Percentiles rank a stretch among this genome's conserved stretches.
Conservation (phyloP, 1,140 invertebrate genomes). For the Pogonus chalceus region DNA sequence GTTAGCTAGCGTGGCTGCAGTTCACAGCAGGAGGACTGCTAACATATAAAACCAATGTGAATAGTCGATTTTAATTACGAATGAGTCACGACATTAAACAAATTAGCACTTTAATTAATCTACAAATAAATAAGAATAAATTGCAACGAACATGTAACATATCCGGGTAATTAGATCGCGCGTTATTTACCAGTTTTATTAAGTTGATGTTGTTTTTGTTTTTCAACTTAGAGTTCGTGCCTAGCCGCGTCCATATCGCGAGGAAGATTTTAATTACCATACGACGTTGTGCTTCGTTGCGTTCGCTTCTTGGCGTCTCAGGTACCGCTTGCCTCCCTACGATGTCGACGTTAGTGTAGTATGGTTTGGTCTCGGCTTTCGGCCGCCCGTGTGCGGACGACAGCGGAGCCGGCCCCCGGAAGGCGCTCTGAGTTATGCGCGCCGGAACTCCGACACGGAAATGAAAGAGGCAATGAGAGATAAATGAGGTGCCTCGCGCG, state of each 20-base stretch:
- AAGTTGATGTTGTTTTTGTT: background rate
- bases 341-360: background rate
- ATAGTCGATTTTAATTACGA: background rate
- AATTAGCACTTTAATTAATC: background rate
- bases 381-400: background rate
- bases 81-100: background rate
- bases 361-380: background rate
- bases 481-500: background rate
- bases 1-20: too few species aligned
- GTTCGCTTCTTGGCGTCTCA: background rate
- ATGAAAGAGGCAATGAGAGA: constrained; percentile 7
- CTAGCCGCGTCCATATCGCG: background rate
- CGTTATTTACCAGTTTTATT: background rate
- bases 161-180: background rate
- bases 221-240: background rate
- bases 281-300: background rate
- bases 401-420: background rate
- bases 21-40: too few species aligned
- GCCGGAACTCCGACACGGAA: constrained; percentile 4
- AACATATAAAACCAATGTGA: too few species aligned
- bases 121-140: background rate
- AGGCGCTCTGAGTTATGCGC: background rate
- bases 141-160: background rate
- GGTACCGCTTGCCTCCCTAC: background rate
- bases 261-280: background rate